Evolutionary conservation across 2,113 vertebrate species (phyloP).

Genomic region (Cromileptes altivelis): DNA sequence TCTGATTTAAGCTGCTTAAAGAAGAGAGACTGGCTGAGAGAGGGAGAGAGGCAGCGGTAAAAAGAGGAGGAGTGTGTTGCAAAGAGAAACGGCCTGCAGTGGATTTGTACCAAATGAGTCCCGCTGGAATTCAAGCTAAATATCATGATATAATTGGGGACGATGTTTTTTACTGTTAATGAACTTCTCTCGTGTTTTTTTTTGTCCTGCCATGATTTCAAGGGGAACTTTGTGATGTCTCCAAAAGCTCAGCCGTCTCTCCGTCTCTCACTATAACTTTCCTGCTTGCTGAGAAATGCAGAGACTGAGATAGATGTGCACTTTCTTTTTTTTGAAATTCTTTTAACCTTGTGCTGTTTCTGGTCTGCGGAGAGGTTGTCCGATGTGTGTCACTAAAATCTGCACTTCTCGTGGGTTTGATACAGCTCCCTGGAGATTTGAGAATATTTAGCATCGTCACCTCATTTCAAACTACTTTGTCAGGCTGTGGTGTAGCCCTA

Average conservation of each 20-base stretch:
- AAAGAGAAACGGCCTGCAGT: conserved; percentile 42
- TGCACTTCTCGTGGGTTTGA: conserved; percentile 52
- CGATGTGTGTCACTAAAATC: conserved; percentile 55
- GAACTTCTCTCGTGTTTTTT: conserved; percentile 1
- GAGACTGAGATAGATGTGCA: conserved; percentile 16
- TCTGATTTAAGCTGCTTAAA: conserved; percentile 81
- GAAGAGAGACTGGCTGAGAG: conserved; percentile 42
- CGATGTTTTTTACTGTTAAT: conserved; percentile 15
- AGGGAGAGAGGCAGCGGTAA: conserved; percentile 22
- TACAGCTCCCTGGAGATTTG: conserved; percentile 47
- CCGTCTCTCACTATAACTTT: conserved; percentile 34
- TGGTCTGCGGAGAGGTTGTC: conserved; percentile 45
- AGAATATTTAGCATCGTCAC: conserved; percentile 60
- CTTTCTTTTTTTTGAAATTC: background rate
- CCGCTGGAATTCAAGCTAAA: conserved; percentile 45
- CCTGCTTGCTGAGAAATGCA: background rate
- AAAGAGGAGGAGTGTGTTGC: conserved; percentile 34
- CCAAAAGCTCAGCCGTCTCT: background rate
- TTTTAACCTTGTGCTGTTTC: conserved; percentile 30
- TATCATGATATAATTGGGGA: conserved; percentile 6
- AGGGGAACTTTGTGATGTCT: conserved; percentile 8
- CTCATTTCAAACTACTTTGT: conserved; percentile 52
- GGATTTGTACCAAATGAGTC: conserved; percentile 49
- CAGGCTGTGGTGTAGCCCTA: conserved; percentile 37
- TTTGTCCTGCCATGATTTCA: background rate